Base-by-base conservation (phyloP, 2,888 invertebrate genomes). In the Lycaena phlaeas region DNA sequence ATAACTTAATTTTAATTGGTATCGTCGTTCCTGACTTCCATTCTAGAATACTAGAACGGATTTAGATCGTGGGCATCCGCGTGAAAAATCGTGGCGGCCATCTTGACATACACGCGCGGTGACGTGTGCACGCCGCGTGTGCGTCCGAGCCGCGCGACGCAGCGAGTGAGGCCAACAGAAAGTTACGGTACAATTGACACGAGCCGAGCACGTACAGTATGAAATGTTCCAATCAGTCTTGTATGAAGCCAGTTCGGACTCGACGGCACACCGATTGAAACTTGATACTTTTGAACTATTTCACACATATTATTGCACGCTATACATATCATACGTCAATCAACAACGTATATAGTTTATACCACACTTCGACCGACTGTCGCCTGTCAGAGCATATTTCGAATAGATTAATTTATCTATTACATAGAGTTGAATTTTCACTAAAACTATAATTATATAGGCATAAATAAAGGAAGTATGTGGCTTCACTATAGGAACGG, bases 171-270 rank as follows among this genome's bases (percentile, higher is more conserved):
- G 12, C 11, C n/a, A 12, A 27, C 27, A 6, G 10, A 2, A 11
- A 3, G 7, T 7, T 29, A 26, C 26, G 29, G 11, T 25, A 12
- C 68, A 79, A 81, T 79, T 81, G 81, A 81, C 81, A 70, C 57
- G 64, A 66, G 66, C 62, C 68, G 69, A 57, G 56, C 63, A 59
- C 59, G 58, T 58, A 59, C 65, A 63, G 58, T 67, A 65, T 73
- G 74, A 73, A 68, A 72, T 70, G 72, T 76, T 65, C 60, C 72
- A 61, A 67, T 81, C 82, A 82, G 82, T 82, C 81, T 79, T 78
- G 74, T 49, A 68, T 46, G 59, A 56, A 62, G 68, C 67, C 64
- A 66, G 60, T 62, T 62, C 62, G 73, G 69, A 67, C 72, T 68
- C 65, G 30, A 14, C 25, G 60, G 66, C 57, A 68, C 65, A 61